These are phyloP conservation scores for Momotus momota DNA, from an alignment of 2,797 vertebrate genomes.

Conservation along the genomic window DNA sequence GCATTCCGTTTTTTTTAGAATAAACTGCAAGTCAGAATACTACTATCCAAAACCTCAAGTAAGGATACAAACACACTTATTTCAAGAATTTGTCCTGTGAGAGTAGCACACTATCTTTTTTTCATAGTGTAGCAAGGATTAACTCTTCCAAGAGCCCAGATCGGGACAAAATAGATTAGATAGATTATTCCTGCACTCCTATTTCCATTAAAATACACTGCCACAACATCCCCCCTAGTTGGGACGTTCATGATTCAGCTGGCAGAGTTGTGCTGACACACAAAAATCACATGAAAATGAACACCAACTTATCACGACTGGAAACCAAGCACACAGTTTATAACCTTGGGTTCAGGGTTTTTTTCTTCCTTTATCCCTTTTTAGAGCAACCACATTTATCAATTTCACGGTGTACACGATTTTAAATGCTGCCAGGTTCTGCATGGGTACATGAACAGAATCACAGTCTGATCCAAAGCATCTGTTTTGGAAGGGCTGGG, in stretches of 20 bases:
- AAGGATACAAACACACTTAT: neutral
- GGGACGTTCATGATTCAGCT: neutral
- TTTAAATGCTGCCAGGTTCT: neutral
- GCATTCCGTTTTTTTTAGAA: neutral
- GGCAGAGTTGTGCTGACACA: neutral
- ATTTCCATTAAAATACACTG: neutral
- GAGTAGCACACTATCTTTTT: neutral
- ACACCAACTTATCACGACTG: neutral
- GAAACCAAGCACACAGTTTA: neutral
- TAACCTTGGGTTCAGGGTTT: accelerated
- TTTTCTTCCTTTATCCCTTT: neutral
- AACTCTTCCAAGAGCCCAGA: neutral
- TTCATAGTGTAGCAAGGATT: neutral
- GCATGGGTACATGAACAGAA: neutral
- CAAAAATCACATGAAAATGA: neutral
- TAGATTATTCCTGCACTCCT: neutral
- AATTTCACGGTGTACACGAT: neutral
- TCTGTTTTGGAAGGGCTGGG: neutral
- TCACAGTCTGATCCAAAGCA: neutral
- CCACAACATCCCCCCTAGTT: neutral
- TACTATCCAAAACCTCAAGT: neutral
- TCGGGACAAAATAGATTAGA: neutral
- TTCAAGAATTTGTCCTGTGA: neutral
- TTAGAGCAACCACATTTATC: neutral
- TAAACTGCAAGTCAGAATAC: neutral